phyloP scores from a whole-genome alignment of 2,888 invertebrate species.

The Phymatocera aterrima region DNA sequence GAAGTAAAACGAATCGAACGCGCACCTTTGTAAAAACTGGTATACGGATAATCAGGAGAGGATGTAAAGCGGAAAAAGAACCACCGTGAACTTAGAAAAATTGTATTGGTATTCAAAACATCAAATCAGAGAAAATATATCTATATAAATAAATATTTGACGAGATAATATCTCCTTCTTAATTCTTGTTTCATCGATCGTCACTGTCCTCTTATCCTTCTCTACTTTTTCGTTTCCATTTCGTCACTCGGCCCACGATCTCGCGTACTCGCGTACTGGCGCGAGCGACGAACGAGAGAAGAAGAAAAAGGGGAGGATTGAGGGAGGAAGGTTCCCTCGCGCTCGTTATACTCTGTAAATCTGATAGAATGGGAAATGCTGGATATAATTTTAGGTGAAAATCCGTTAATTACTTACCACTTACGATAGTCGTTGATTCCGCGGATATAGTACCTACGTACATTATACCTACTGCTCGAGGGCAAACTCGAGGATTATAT shows the following conservation, averaged over 20 bases:
- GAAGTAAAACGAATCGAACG: too few species aligned
- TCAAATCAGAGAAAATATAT: too few species aligned
- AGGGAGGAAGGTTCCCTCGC: conserved; percentile 27
- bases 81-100: too few species aligned
- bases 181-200: conserved; percentile 49
- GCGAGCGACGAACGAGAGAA: conserved; percentile 48
- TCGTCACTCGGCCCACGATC: neutral
- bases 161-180: conserved; percentile 54
- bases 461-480: too few species aligned
- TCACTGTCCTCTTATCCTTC: conserved; percentile 45
- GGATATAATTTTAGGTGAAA: conserved; percentile 12
- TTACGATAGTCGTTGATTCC: neutral
- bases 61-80: too few species aligned
- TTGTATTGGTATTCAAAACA: too few species aligned
- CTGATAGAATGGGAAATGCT: conserved; percentile 2
- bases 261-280: neutral
- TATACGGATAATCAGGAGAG: too few species aligned
- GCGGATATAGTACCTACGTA: neutral
- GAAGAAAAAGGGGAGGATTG: too few species aligned
- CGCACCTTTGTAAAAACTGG: too few species aligned
- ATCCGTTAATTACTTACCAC: neutral
- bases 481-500: neutral
- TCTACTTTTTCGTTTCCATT: conserved; percentile 53
- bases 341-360: neutral
- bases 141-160: too few species aligned